Evolutionary conservation across 2,888 invertebrate genomes (phyloP), one percentile per base, ranked within the genome.

Genomic region (Lydus trimaculatus): DNA sequence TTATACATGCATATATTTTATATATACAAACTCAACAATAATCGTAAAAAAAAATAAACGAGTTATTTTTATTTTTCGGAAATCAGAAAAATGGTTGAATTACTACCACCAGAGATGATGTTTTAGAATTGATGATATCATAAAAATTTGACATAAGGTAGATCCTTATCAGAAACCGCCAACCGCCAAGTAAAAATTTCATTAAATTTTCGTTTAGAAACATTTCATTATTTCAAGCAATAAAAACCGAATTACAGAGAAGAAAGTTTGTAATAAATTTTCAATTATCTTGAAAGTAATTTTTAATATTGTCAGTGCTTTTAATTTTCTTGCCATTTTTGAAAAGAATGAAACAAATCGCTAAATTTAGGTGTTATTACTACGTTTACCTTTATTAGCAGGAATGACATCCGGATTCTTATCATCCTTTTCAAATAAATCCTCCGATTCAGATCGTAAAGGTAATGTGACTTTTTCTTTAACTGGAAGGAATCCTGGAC

Each of bases 341-440:
- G n/a, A n/a, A 56, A 15, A 11, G 25, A 11, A 43, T n/a, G 3
- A 11, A 52, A 52, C 5, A 23, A 52, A 52, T 28, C 28, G 4
- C 28, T 4, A 52, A 52, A 2, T 20, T 1, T 17, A 1, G 1
- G 3, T 8, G 13, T 4, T 25, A 25, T 56, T 58, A 61, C 31
- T 33, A 23, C 59, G 71, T 71, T 86, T 87, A 94, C 95, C 94
- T 91, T 94, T 94, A 83, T 93, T 94, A 76, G 92, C 91, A 31
- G 95, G 95, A 70, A 95, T 93, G 73, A 95, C 94, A 83, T 95
- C 95, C 31, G 95, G 95, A 87, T 95, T 95, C 84, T 92, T 92
- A 85, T 96, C 96, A 81, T 96, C 95, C 75, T 88, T 88, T 74
- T 90, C 90, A 78, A 93, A 92, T 82, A 93, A 90, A 81, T 92